Base-by-base conservation (phyloP, 2,888 invertebrate species). In the Trypoxylon attenuatum region DNA sequence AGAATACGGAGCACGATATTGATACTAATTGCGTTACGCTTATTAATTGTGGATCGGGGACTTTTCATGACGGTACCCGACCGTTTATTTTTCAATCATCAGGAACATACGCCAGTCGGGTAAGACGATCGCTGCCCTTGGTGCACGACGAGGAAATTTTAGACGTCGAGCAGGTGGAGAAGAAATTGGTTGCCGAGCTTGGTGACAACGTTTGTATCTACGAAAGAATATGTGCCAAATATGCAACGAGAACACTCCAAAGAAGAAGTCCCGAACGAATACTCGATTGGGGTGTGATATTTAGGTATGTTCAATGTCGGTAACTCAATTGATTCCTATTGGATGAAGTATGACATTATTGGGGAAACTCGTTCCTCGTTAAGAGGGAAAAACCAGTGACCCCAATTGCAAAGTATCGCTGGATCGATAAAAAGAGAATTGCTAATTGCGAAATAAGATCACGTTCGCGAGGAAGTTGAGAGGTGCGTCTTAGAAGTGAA, bases 141-240 rank as follows among this genome's bases (percentile, higher is more conserved):
- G 82, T 87, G n/a, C 83, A 85, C 2, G 78, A 84, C 23, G 87
- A 88, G 58, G 89, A 90, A 65, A 88, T 90, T 87, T 87, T 90
- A 27, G 93, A 95, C 84, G 91, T 92, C 22, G 88, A 88, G 0
- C 90, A 93, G 81, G 93, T 94, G n/a, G 95, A 95, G 87, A 94
- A 94, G 85, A 91, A 92, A 86, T 91, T 95, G 59, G 89, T 94
- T 2, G 89, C 89, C 5, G 94, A 94, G 87, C 91, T 95, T 77
- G 95, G 95, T 16, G 90, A 91, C 29, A 90, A 91, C 68, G 94
- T 94, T 22, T 95, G 95, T 84, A 90, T 96, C 73, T 93, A 93
- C 79, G 94, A 94, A 76, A 91, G 92, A 65, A 93, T 94, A 21
- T 96, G 95, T 83, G 90, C 91, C 29, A 91, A 91, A 68, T 92